Evolutionary conservation across 1,140 invertebrate species (phyloP), one percentile per base, ranked within the genome.

Genomic region (Schlechtendalia chinensis): DNA sequence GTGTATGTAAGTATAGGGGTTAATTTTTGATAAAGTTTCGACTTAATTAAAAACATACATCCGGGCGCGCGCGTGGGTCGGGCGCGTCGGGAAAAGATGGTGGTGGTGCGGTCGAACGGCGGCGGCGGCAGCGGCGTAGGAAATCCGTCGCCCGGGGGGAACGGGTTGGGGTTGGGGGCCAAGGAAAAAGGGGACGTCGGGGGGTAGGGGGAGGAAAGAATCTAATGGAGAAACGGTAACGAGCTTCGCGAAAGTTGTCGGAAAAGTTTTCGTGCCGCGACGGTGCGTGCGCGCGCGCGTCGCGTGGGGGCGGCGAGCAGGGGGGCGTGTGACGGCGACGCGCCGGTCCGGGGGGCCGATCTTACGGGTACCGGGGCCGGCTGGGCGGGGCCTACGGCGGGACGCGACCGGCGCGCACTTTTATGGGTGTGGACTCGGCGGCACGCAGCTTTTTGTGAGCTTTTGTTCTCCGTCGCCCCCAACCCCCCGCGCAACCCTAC

Each of bases 181-280:
- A n/a, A n/a, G n/a, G n/a, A n/a, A n/a, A n/a, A n/a, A n/a, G n/a
- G n/a, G n/a, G n/a, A n/a, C n/a, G n/a, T n/a, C n/a, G n/a, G n/a
- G n/a, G n/a, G n/a, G n/a, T n/a, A n/a, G 54, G 56, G 16, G 50
- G 58, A 58, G 39, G 39, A 79, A 79, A 79, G 75, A 79, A 79
- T 79, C 75, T 79, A 79, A 79, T 79, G 75, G 75, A 79, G 75
- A 79, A 79, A 79, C 58, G 75, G 75, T 79, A 79, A 79, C 75
- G 75, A 79, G 75, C 75, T 79, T 79, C 58, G 58, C 54, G 27
- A 79, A 79, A 79, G 75, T 79, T 79, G 3, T 63, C 19, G 32
- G 75, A 79, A 79, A 79, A 79, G 75, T 79, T 79, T 79, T 50
- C 75, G 58, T 29, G 22, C 56, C 29, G 19, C 27, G 75, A 39